Conservation (phyloP, 2,888 invertebrate species). For the Pristionchus arcanus region DNA sequence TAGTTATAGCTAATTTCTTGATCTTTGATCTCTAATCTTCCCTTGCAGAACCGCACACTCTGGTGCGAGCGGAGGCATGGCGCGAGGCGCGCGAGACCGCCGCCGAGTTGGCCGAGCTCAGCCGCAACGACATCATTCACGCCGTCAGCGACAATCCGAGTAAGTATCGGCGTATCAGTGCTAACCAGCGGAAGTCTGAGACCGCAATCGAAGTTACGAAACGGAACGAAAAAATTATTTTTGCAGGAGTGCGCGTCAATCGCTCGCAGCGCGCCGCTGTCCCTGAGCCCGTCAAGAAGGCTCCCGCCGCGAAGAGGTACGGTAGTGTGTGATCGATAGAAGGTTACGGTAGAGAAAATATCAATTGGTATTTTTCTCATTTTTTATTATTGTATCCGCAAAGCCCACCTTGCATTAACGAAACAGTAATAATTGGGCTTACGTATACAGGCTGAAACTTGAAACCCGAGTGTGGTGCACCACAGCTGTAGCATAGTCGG, state of each 20-base stretch:
- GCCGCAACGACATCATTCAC: conserved; percentile 35
- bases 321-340: neutral
- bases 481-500: too few species aligned
- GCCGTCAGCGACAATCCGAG: conserved; percentile 35
- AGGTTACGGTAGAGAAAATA: neutral
- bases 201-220: neutral
- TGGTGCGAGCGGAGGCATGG: conserved; percentile 2
- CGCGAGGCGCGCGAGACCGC: conserved; percentile 9
- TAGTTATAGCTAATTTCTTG: neutral
- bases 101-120: conserved; percentile 47
- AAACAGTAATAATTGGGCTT: too few species aligned
- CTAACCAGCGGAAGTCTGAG: conserved; percentile 17
- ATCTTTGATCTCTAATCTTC: neutral
- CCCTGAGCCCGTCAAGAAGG: neutral
- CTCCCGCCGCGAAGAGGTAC: neutral
- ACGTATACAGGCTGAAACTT: too few species aligned
- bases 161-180: neutral
- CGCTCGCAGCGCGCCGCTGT: conserved; percentile 19
- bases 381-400: too few species aligned
- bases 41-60: conserved; percentile 51
- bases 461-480: too few species aligned
- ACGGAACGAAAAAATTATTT: neutral
- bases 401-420: too few species aligned
- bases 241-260: conserved; percentile 26
- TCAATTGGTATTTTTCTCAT: too few species aligned